Evolutionary conservation across 2,888 invertebrate species (phyloP), one percentile per base, ranked within the genome.

Genomic region (Yponomeuta cagnagella): DNA sequence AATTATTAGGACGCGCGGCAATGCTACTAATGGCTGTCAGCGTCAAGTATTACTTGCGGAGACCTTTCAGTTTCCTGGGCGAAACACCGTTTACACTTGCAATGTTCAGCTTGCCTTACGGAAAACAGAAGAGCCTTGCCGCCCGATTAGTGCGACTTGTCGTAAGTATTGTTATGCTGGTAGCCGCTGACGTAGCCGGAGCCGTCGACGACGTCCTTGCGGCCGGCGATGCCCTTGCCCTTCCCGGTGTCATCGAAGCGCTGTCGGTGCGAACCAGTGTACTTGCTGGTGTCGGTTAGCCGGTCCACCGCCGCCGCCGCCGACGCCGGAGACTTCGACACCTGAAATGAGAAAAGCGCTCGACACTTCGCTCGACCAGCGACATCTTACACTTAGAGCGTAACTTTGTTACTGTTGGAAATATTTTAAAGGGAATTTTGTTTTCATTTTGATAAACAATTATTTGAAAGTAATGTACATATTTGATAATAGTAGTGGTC

Each of bases 261-360:
- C 78, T 97, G 96, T 83, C 95, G 96, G 84, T 97, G 97, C 6
- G 97, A 96, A 70, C 97, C 97, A 0, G 97, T 97, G 86, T 97
- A 97, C 82, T 96, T 97, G 78, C 94, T 95, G n/a, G 96, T 94
- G 82, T 97, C 97, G 0, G 97, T 97, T 76, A 97, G 85, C 73
- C 97, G 93, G 76, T 96, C 96, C 4, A 96, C 95, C 1, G 94
- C 87, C 12, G 93, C 93, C 2, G 92, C 92, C 15, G 93, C 92
- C 2, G 92, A 91, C 4, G 92, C 86, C 77, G 90, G 87, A 1
- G 89, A 90, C 76, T 90, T 90, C 8, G 86, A 82, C 72, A 89
- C 81, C 90, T 90, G 81, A 10, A 80, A 4, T 83, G 71, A 43
- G 67, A 58, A 2, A 58, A 58, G 52, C 15, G 12, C 52, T 58